phyloP scores from a whole-genome alignment of 2,113 vertebrate species.

The Nanger granti region DNA sequence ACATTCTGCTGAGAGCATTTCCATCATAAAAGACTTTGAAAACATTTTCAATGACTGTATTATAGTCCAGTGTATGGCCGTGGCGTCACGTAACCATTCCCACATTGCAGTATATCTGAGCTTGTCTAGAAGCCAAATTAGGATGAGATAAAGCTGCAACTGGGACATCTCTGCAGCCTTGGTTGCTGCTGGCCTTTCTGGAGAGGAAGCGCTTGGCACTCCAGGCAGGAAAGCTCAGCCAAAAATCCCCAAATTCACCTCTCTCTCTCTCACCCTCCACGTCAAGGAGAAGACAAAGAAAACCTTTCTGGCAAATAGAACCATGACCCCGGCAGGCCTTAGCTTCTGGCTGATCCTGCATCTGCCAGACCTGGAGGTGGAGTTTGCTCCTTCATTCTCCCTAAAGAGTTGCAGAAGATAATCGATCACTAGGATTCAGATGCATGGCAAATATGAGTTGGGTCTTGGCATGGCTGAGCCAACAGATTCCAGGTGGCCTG shows the following conservation, averaged over 20 bases:
- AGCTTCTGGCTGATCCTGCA: neutral
- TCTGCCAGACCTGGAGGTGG: neutral
- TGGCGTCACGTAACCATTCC: neutral
- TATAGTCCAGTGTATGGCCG: neutral
- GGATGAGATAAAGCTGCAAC: neutral
- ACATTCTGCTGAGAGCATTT: neutral
- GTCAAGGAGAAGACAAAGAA: neutral
- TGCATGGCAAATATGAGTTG: neutral
- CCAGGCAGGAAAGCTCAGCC: neutral
- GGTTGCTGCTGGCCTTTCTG: neutral
- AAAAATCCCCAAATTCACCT: neutral
- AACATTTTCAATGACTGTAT: conserved; percentile 12
- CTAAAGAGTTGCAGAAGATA: neutral
- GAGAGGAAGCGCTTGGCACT: neutral
- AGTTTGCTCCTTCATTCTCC: neutral
- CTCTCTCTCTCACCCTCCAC: neutral
- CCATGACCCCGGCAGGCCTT: neutral
- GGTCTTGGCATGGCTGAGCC: neutral
- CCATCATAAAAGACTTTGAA: neutral
- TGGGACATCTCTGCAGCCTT: neutral
- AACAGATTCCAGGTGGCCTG: neutral
- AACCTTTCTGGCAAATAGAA: neutral
- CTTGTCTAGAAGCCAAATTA: conserved; percentile 1
- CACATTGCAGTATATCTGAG: neutral
- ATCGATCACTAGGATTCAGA: neutral